A percentile compares a stretch with the other conserved stretches of the same genome.
phyloP scores from a whole-genome alignment of 2,888 invertebrate species.

The Lithosia quadra region DNA sequence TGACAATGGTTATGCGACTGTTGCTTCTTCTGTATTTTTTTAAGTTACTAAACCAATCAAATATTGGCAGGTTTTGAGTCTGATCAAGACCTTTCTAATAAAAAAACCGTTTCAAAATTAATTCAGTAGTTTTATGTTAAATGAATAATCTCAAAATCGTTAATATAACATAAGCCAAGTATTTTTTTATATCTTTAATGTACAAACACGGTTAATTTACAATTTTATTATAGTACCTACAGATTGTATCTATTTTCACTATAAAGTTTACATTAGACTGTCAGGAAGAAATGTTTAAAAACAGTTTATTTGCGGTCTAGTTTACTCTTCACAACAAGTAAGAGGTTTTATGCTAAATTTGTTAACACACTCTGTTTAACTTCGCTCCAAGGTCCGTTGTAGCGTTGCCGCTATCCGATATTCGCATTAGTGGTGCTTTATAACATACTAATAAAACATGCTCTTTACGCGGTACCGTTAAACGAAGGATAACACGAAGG shows the following conservation, averaged over 20 bases:
- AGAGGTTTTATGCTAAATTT: slow-evolving; percentile 42
- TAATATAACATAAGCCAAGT: too few relatives aligned
- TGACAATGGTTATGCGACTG: not conserved
- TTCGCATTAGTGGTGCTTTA: slow-evolving; percentile 68
- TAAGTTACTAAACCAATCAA: not conserved
- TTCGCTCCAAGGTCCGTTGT: slow-evolving; percentile 22
- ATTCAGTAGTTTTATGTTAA: too few relatives aligned
- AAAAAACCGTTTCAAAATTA: too few relatives aligned
- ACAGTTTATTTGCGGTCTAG: slow-evolving; percentile 5
- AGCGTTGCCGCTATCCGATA: slow-evolving; percentile 59
- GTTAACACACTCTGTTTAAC: slow-evolving; percentile 45
- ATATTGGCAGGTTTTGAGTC: too few relatives aligned
- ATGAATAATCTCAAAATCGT: too few relatives aligned
- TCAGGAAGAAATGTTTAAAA: slow-evolving; percentile 12
- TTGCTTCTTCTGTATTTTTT: not conserved
- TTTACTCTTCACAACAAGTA: slow-evolving; percentile 13
- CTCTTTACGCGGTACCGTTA: slow-evolving; percentile 45
- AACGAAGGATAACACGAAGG: slow-evolving; percentile 23
- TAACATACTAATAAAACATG: slow-evolving; percentile 55
- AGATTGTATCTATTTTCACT: too few relatives aligned
- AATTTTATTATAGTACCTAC: too few relatives aligned
- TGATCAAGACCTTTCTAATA: too few relatives aligned
- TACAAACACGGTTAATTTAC: too few relatives aligned
- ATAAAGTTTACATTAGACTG: not conserved
- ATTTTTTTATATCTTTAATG: too few relatives aligned